A percentile compares a stretch with the other conserved stretches of the same genome.
Conservation (phyloP, 2,797 vertebrate genomes). For the Amblyopsis hoosieri region DNA sequence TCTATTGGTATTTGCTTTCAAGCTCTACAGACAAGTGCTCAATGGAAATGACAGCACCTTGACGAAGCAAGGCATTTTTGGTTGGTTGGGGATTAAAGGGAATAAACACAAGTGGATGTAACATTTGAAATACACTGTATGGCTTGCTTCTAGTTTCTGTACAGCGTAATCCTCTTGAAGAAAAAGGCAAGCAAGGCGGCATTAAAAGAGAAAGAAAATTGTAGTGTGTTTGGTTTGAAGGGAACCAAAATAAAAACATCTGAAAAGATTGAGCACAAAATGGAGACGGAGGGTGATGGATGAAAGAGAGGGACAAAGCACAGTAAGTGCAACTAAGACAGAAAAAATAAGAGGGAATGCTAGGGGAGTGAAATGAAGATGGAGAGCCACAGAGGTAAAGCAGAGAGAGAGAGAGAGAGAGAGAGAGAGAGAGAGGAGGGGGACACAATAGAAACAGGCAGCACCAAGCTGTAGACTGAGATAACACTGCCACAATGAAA, state of each 20-base stretch:
- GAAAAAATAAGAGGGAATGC: constrained; percentile 7
- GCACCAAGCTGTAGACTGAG: neutral
- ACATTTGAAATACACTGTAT: too few species aligned
- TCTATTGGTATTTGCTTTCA: too few species aligned
- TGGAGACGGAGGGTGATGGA: constrained; percentile 21
- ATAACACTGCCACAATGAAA: neutral
- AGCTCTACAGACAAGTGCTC: too few species aligned
- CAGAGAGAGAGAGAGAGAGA: constrained; percentile 6
- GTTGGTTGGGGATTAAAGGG: too few species aligned
- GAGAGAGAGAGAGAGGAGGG: neutral
- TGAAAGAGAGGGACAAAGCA: constrained; percentile 20
- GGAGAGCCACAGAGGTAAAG: constrained; percentile 11
- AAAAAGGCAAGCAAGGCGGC: constrained; percentile 7
- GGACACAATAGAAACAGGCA: neutral
- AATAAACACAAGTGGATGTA: too few species aligned
- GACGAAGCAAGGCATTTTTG: too few species aligned
- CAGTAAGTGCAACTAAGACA: constrained; percentile 21
- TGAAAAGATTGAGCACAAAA: constrained; percentile 24
- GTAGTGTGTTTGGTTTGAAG: constrained; percentile 3
- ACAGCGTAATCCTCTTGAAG: neutral
- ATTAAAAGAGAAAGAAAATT: neutral
- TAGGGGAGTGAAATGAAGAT: constrained; percentile 34
- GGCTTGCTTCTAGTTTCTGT: too few species aligned
- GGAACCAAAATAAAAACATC: neutral
- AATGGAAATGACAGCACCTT: too few species aligned